Evolutionary conservation across 2,888 invertebrate genomes (phyloP), one percentile per base, ranked within the genome.

Genomic region (Chrysolina americana): DNA sequence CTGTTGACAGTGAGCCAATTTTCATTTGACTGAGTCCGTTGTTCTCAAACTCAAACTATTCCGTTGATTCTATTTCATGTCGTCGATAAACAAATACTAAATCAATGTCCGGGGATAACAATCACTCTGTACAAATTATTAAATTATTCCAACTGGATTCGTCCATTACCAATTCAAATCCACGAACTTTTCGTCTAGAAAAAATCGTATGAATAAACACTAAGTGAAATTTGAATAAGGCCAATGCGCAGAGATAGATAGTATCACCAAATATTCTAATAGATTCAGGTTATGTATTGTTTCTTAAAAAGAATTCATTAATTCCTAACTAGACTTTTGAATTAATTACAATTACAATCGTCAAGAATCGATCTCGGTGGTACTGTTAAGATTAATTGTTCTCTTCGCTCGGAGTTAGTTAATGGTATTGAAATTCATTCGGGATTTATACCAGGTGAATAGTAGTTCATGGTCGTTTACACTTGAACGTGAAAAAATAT

Each of bases 151-250:
- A 41, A 68, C 41, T 59, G 59, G 28, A 59, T 59, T 59, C 59
- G 28, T 41, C 19, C 56, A 76, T 76, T 76, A 76, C 71, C 73
- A 76, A 76, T 76, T 76, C 73, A 76, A 76, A 76, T 76, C 59
- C 53, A 50, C 47, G 44, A 70, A 69, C 71, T 76, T 73, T 70
- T 69, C 48, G 41, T 17, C 13, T n/a, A 68, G 21, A 66, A 73
- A 75, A 74, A 71, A 70, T 66, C 70, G 59, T 76, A 73, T 76
- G 76, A 73, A 76, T 76, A 76, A 71, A 71, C 47, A 71, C 71
- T 65, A 71, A 73, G 68, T 68, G 28, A 73, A 73, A 76, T 76
- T 76, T 69, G 65, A 76, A 76, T 76, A 70, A 59, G 65, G 71
- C 28, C 73, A 47, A 28, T 65, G 71, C 36, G 65, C 13, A 65